Base-by-base conservation (phyloP, 2,888 invertebrate species). In the Mycogona germanica region DNA sequence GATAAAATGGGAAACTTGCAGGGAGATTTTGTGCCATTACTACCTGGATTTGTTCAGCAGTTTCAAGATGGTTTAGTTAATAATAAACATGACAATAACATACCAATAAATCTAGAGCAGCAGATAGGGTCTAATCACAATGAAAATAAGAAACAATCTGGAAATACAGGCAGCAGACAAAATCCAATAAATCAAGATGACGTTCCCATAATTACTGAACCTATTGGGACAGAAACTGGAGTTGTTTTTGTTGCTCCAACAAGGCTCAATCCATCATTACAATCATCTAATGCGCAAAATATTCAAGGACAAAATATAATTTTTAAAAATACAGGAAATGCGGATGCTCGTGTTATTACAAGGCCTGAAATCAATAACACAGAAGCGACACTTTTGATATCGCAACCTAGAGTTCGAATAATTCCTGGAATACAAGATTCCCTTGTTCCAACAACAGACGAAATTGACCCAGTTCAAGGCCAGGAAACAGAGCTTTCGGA, bases 401-500 rank as follows among this genome's bases (percentile, higher is more conserved):
- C 29, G 12, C 46, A 45, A 21, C 37, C 45, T 25, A 53, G 47
- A 2, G 53, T 53, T 3, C 44, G 12, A n/a, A 26, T 53, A 6
- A 26, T 52, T 6, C 42, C 14, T 28, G 51, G 25, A 2, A 29
- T 12, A 1, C 17, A 42, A n/a, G n/a, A n/a, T n/a, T n/a, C n/a
- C n/a, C n/a, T n/a, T n/a, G n/a, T n/a, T 7, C 25, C 26, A 47
- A n/a, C 23, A 2, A 28, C 1, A 17, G 26, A 26, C 14, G 28
- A 46, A 35, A 19, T 26, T 3, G 53, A 53, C 40, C 7, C 29
- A 17, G n/a, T 49, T n/a, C 48, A 54, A 9, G 48, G 41, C 6
- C 48, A 54, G 6, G 54, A 41, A 38, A 35, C 53, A n/a, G 53
- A 53, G 37, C 29, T 53, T 9, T 53, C 53, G 4, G 53, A 53